Base-by-base conservation (phyloP, 1,140 invertebrate species). In the Carposina sasakii region DNA sequence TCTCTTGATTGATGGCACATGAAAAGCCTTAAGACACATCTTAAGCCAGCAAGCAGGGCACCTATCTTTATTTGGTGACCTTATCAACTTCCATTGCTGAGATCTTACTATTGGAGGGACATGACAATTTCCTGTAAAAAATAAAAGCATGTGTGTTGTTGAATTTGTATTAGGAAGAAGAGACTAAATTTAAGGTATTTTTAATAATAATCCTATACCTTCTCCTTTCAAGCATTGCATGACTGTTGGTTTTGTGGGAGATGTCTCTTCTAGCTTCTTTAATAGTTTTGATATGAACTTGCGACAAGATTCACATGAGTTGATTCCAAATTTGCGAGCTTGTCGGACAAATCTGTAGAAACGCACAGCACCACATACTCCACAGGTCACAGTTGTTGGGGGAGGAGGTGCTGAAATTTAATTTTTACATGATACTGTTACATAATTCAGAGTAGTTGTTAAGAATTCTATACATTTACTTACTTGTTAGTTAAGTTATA, bases 1-100 rank as follows among this genome's bases (percentile, higher is more conserved):
- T 63, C 89, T 89, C 40, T 93, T 85, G 10, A 85, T 87, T 31
- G 87, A 76, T 43, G 93, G 91, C 62, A 95, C 89, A 75, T 93
- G 91, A 74, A 94, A 94, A 37, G 90, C 89, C 57, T 91, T 89
- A 12, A 96, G 73, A 72, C 94, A 95, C 85, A 93, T 90, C 76
- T 94, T 94, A 2, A 96, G 82, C 93, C 94, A 95, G 70, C 94
- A 96, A n/a, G 93, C 93, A 46, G 91, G 90, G 81, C 94, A 95
- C 30, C 93, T 81, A 33, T 89, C 87, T 63, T 90, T 91, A 63
- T 91, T 92, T 33, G 90, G 88, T 67, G 90, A 90, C 68, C 88
- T 87, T 69, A 88, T 85, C 64, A 91, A 75, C 71, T 93, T 93
- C 88, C 90, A 92, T 46, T 92, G 87, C 59, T 91, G 90, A 57